Base-by-base conservation (phyloP, 2,797 vertebrate genomes). In the Premnoplex brunnescens region DNA sequence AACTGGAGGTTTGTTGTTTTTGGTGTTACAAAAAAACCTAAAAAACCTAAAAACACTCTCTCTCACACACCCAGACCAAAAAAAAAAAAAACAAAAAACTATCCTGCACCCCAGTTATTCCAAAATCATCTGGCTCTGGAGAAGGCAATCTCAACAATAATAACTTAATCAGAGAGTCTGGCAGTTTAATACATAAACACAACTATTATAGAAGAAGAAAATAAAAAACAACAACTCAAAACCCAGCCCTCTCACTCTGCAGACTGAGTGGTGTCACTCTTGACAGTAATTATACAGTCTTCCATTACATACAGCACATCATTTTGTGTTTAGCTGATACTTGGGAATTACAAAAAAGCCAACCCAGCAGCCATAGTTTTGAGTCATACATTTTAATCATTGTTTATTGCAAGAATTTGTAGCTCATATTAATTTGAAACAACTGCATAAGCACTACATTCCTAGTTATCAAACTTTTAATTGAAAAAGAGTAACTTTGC, bases 321-420 rank as follows among this genome's bases (percentile, higher is more conserved):
- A 71, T 75, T 79, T 64, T 68, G 39, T 62, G 34, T 88, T 89
- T 74, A 74, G 67, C 3, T 93, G 80, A 52, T 78, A 73, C 76
- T 90, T 89, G 44, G 56, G 62, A 87, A 69, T 63, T 76, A 66
- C 58, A 72, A 68, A 89, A 87, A 88, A 88, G 9, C 14, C 30
- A 92, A 73, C 13, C 39, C n/a, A 54, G 44, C 30, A 84, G 18
- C n/a, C 44, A 72, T 21, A 67, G 43, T 36, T 90, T 91, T 84
- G 32, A 90, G 28, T 78, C 27, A 77, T 73, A 62, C 59, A 77
- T 87, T 94, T 92, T 79, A 87, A 93, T 91, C 9, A 78, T 39
- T 91, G 73, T 79, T 95, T 92, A 85, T 67, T 28, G 18, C 52
- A 91, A 78, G 12, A 37, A 85, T 78, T 94, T 75, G 48, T 34